phyloP scores from a whole-genome alignment of 2,797 vertebrate species.

The Gadopsis bispinosus region DNA sequence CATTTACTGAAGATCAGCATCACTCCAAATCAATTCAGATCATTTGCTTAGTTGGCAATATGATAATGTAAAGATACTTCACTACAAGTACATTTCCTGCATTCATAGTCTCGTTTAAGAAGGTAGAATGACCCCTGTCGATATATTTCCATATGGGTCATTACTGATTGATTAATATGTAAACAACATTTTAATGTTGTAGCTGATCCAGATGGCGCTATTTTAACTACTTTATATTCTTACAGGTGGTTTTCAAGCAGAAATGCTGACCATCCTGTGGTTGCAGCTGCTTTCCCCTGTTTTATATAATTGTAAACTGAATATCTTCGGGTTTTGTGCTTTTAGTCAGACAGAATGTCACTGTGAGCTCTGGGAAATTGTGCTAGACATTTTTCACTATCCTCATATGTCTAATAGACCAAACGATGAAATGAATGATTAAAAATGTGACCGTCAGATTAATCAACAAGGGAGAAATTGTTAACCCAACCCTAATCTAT shows the following conservation, averaged over 20 bases:
- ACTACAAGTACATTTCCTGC: no score
- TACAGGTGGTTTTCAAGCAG: background rate
- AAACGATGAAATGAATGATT: background rate
- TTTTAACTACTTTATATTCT: background rate
- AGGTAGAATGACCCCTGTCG: background rate
- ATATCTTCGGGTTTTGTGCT: no score
- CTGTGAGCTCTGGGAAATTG: background rate
- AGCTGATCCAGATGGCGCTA: background rate
- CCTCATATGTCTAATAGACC: background rate
- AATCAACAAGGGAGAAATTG: no score
- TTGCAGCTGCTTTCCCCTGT: background rate
- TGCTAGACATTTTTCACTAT: background rate
- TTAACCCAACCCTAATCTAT: background rate
- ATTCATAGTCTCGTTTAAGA: background rate
- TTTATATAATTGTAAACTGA: background rate
- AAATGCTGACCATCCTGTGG: background rate
- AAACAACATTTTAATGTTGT: background rate
- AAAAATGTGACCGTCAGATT: background rate
- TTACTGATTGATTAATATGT: background rate
- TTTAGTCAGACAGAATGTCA: background rate
- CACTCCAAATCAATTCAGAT: background rate
- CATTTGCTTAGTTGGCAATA: background rate
- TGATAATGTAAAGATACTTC: background rate
- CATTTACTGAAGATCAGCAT: background rate
- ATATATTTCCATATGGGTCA: background rate